Evolutionary conservation across 2,113 vertebrate genomes (phyloP).

Genomic region (Chaenogobius annularis): DNA sequence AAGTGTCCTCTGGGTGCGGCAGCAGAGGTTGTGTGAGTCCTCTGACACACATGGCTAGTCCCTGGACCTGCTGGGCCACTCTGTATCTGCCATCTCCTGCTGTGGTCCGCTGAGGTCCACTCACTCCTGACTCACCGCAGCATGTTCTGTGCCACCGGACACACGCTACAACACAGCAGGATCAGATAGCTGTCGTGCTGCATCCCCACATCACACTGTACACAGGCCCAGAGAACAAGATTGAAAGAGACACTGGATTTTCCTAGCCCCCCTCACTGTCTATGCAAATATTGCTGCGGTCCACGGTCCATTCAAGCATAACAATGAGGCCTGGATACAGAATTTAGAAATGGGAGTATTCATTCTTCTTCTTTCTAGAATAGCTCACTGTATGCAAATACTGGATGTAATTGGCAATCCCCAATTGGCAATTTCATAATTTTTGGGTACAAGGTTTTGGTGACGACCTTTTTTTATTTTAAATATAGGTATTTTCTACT

Average conservation of each 20-base stretch:
- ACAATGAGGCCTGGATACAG: constrained; percentile 12
- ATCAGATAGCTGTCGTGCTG: constrained; percentile 61
- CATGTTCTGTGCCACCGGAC: constrained; percentile 61
- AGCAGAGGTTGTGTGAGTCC: constrained; percentile 54
- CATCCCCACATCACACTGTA: constrained; percentile 42
- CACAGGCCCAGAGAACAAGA: constrained; percentile 13
- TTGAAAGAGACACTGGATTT: constrained; percentile 17
- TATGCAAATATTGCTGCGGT: constrained; percentile 23
- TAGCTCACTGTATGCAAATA: not conserved
- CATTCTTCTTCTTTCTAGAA: not conserved
- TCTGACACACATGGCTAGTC: constrained; percentile 53
- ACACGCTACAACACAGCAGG: constrained; percentile 42
- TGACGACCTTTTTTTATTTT: no score
- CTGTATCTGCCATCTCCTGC: constrained; percentile 51
- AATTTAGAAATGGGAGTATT: not conserved
- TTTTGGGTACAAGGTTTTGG: no score
- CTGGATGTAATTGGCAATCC: not conserved
- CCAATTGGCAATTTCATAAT: no score
- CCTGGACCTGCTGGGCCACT: constrained; percentile 40
- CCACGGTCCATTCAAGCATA: constrained; percentile 23
- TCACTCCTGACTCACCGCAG: constrained; percentile 59
- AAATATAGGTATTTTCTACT: no score
- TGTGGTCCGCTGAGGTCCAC: constrained; percentile 46
- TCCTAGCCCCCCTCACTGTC: constrained; percentile 14
- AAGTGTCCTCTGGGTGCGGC: constrained; percentile 43